A percentile compares a stretch with the other conserved stretches of the same genome.
Conservation (phyloP, 35 echinoderm and acorn worm genomes). For the Apostichopus parvimensis region DNA sequence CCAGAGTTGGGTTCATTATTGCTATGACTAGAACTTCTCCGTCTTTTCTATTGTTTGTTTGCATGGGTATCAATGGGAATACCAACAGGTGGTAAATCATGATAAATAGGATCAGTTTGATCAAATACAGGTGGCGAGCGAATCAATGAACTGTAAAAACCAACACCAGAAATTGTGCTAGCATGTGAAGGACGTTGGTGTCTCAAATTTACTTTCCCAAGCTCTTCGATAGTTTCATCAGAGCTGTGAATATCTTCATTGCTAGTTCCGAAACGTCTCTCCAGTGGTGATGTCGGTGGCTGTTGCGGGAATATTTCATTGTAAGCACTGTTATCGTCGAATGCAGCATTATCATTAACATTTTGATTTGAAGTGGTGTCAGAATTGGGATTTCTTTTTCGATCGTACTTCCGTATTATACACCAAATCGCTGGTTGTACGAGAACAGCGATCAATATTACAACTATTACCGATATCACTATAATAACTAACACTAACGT, state of each 20-base stretch:
- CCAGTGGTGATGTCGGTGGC: not conserved
- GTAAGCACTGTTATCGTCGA: not conserved
- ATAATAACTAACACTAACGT: not conserved
- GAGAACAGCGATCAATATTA: not conserved
- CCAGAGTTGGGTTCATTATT: not conserved
- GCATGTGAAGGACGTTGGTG: not conserved
- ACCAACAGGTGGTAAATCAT: not conserved
- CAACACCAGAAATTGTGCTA: too few species aligned
- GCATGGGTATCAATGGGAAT: not conserved
- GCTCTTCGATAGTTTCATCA: not conserved
- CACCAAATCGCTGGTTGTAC: not conserved
- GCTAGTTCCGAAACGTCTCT: not conserved
- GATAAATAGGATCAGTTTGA: not conserved
- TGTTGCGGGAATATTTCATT: not conserved
- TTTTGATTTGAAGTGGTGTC: not conserved
- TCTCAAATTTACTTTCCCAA: not conserved
- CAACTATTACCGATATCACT: not conserved
- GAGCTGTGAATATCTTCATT: not conserved
- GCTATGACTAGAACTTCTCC: not conserved
- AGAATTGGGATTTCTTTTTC: not conserved
- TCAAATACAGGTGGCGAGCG: not conserved
- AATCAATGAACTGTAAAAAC: not conserved
- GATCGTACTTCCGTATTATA: not conserved
- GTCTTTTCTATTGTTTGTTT: not conserved
- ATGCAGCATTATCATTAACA: not conserved